Conservation (phyloP, 2,113 vertebrate species). For the Gavia stellata region DNA sequence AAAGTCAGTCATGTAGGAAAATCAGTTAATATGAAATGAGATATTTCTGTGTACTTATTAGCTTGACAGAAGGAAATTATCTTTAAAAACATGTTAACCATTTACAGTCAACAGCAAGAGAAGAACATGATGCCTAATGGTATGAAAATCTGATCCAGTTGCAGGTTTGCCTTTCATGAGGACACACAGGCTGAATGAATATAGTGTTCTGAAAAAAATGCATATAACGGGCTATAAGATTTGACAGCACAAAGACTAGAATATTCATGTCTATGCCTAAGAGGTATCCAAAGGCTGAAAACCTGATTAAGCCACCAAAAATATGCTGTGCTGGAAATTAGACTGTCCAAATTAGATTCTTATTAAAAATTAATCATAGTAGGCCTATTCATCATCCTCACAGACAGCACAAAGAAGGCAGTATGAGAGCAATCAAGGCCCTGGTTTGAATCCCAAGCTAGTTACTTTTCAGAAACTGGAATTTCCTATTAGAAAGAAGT, state of each 20-base stretch:
- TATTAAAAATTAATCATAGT: slow-evolving; percentile 46
- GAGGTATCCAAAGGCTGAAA: slow-evolving; percentile 30
- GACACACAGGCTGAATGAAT: neutral
- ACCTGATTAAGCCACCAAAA: slow-evolving; percentile 51
- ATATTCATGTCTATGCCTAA: slow-evolving; percentile 16
- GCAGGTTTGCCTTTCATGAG: neutral
- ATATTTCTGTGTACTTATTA: neutral
- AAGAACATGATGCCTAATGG: neutral
- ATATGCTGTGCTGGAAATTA: slow-evolving; percentile 5
- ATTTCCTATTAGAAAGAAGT: neutral
- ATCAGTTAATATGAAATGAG: neutral
- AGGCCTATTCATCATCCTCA: slow-evolving; percentile 32
- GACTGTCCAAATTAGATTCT: slow-evolving; percentile 43
- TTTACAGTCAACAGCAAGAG: neutral
- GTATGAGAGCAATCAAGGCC: neutral
- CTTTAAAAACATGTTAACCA: neutral
- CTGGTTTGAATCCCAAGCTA: neutral
- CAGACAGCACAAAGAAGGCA: slow-evolving; percentile 1
- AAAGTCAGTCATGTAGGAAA: slow-evolving; percentile 5
- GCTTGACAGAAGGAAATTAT: neutral
- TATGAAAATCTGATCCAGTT: neutral
- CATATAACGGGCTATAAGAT: neutral
- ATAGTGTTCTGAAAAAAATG: neutral
- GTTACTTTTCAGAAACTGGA: neutral
- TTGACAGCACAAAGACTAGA: slow-evolving; percentile 29